Base-by-base conservation (phyloP, 2,797 vertebrate species). In the Alfaro cultratus region DNA sequence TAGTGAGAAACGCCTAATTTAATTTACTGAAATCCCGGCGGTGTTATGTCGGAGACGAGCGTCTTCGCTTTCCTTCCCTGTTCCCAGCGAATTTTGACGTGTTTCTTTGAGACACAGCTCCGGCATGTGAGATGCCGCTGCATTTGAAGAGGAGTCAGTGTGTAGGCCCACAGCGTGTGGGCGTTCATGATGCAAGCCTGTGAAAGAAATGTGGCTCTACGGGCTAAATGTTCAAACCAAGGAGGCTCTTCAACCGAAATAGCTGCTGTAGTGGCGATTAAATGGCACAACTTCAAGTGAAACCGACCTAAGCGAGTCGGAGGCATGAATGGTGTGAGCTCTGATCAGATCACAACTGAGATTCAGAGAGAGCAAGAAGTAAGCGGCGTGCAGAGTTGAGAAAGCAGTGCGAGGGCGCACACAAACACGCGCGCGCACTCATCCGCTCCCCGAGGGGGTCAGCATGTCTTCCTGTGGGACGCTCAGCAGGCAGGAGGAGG, bases 121-220 rank as follows among this genome's bases (percentile, higher is more conserved):
- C 51, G 83, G 75, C 46, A 16, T 79, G 81, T 41, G 43, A 84
- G 81, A 83, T 64, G 60, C 73, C 80, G 84, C 39, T 83, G 84
- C 39, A 79, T 82, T 85, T 80, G 81, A 86, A 86, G 89, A 81
- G 81, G 86, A 86, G 89, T 78, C 43, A 86, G 83, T 80, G 73
- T 86, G 86, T 82, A 74, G 90, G 89, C 86, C 87, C 80, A 55
- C 79, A 78, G 39, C 46, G 77, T 88, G 91, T 94, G 87, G 88
- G 90, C 72, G 88, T 91, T 88, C 75, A 93, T 95, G 94, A 95
- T 94, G 93, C 93, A 96, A 95, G 92, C 88, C 87, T 64, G 83
- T 92, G 94, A 94, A 95, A 95, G 92, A 86, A 23, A 74, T 83
- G 85, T 80, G 80, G 78, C 76, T 86, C 67, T 46, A 71, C n/a